Percentiles rank a stretch among this genome's conserved stretches.
phyloP scores from a whole-genome alignment of 2,797 vertebrate species.

The Manis javanica region DNA sequence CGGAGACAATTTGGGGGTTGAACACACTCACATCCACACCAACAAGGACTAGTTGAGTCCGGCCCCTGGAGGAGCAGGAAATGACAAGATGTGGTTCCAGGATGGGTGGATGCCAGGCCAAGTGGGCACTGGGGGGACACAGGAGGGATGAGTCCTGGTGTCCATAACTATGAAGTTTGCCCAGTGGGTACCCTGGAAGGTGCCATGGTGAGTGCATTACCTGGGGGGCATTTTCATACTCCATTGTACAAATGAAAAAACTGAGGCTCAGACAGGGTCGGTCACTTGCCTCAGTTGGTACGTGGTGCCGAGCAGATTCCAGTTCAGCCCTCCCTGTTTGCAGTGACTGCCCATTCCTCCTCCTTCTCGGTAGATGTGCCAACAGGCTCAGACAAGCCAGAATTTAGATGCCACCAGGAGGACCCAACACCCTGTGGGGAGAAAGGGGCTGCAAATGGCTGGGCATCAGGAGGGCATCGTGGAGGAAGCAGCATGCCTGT shows the following conservation, averaged over 20 bases:
- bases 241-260: neutral
- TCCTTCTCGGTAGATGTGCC: neutral
- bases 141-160: neutral
- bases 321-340: neutral
- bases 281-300: neutral
- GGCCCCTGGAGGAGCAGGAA: neutral
- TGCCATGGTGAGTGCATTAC: neutral
- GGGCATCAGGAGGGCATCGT: neutral
- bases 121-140: neutral
- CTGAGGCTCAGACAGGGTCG: neutral
- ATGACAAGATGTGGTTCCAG: neutral
- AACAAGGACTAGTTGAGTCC: neutral
- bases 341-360: neutral
- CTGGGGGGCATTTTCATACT: neutral
- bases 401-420: neutral
- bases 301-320: neutral
- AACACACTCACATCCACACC: neutral
- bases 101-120: neutral
- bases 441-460: neutral
- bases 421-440: neutral
- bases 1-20: neutral
- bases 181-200: neutral
- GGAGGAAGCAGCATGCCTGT: neutral
- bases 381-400: neutral
- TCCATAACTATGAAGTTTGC: neutral